These are phyloP conservation scores for Eremobia ochroleuca DNA, from an alignment of 2,888 invertebrate species.

Conservation along the genomic window DNA sequence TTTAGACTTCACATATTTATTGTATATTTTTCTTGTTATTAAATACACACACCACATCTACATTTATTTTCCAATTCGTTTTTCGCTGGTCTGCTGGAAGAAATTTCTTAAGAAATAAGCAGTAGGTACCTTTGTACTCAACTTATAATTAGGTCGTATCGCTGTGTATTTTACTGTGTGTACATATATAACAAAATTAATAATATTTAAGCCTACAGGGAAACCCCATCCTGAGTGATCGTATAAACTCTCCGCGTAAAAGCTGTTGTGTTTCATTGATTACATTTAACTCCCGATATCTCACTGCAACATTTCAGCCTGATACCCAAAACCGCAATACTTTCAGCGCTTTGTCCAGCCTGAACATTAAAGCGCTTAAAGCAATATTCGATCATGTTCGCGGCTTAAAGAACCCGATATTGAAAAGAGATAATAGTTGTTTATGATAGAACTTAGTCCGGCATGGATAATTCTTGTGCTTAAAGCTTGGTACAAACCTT, in stretches of 20 bases:
- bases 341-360: constrained; percentile 35
- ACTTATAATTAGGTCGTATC: no score
- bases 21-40: no score
- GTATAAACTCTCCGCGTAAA: background rate
- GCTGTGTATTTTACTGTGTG: no score
- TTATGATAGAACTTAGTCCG: background rate
- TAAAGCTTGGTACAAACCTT: background rate
- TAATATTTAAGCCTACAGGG: background rate
- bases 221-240: background rate
- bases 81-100: no score
- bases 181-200: no score
- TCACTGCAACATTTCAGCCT: constrained; percentile 20
- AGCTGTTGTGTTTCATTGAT: constrained; percentile 28
- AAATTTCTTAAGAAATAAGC: no score
- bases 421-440: constrained; percentile 7
- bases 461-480: background rate
- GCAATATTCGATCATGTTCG: constrained; percentile 22
- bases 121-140: no score
- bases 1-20: no score
- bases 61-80: no score
- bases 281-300: constrained; percentile 20
- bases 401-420: background rate
- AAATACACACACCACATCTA: no score
- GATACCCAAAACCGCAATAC: constrained; percentile 45
- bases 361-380: constrained; percentile 34